Percentiles rank a stretch among this genome's conserved stretches.
Evolutionary conservation across 92 coral and sea anemone species (phyloP).

Genomic region (Chrysogorgia sp.): DNA sequence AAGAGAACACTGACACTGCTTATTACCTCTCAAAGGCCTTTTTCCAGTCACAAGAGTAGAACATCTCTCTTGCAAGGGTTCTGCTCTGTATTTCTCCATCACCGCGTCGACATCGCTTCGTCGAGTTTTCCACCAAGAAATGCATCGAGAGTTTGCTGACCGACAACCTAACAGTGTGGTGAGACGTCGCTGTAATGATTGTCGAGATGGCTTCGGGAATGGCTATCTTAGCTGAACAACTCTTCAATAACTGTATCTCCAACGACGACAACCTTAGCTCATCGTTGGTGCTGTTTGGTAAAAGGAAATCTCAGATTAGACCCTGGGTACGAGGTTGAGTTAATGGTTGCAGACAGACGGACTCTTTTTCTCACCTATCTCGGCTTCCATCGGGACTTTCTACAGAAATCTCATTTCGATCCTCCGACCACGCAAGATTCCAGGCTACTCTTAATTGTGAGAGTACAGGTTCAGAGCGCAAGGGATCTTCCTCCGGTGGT

Average conservation of each 20-base stretch:
- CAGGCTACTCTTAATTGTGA: conserved; percentile 86
- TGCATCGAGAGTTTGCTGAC: conserved; percentile 66
- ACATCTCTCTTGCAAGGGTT: conserved; percentile 49
- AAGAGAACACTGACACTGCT: background rate
- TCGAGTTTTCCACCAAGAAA: conserved; percentile 70
- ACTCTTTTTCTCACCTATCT: conserved; percentile 1
- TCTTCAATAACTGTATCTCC: conserved; percentile 69
- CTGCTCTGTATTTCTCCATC: background rate
- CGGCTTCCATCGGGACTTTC: background rate
- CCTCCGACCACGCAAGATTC: conserved; percentile 94
- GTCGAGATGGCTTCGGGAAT: conserved; percentile 63
- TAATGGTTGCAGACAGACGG: background rate
- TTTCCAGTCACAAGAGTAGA: conserved; percentile 77
- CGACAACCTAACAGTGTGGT: conserved; percentile 73
- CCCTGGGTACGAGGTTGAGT: too few species aligned
- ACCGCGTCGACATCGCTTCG: background rate
- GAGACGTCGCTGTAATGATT: conserved; percentile 73
- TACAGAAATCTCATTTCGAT: conserved; percentile 25
- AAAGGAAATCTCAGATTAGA: too few species aligned
- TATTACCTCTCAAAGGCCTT: conserved; percentile 83
- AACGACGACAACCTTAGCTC: conserved; percentile 70
- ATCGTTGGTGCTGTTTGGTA: conserved; percentile 56
- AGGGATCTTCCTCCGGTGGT: conserved; percentile 68
- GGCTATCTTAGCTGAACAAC: conserved; percentile 58
- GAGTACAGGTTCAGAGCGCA: conserved; percentile 75